A percentile compares a stretch with the other conserved stretches of the same genome.
phyloP scores from a whole-genome alignment of 2,797 vertebrate genomes.

The Odontamblyopus rebecca region DNA sequence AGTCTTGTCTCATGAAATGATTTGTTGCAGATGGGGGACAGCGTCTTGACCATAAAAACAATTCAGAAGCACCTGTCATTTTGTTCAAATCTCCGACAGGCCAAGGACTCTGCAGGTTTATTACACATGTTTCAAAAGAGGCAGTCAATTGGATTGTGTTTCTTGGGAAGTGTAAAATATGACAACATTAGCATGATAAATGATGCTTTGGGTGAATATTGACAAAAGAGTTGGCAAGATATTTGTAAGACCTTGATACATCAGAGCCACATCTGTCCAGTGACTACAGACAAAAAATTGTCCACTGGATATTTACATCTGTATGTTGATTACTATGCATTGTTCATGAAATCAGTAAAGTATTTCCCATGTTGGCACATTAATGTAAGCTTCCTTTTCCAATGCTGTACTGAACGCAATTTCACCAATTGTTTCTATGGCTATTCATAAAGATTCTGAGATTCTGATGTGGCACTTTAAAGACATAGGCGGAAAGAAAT shows the following conservation, averaged over 20 bases:
- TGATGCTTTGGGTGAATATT: neutral
- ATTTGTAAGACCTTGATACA: slow-evolving; percentile 2
- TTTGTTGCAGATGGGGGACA: slow-evolving; percentile 63
- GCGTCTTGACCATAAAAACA: slow-evolving; percentile 55
- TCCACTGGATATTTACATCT: too few relatives aligned
- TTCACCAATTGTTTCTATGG: too few relatives aligned
- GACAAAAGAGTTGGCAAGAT: neutral
- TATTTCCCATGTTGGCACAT: too few relatives aligned
- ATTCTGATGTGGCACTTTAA: too few relatives aligned
- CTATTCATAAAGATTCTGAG: too few relatives aligned
- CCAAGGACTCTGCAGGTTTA: slow-evolving; percentile 35
- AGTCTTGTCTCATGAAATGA: slow-evolving; percentile 61
- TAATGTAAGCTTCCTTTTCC: too few relatives aligned
- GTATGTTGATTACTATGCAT: too few relatives aligned
- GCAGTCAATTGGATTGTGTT: neutral
- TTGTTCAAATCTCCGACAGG: slow-evolving; percentile 54
- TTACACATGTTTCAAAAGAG: slow-evolving; percentile 22
- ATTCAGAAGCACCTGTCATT: slow-evolving; percentile 55
- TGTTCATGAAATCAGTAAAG: too few relatives aligned
- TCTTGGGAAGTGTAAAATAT: neutral
- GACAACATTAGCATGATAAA: neutral
- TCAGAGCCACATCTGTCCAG: neutral
- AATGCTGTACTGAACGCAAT: too few relatives aligned
- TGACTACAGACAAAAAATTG: neutral
- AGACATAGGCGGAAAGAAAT: too few relatives aligned